These are phyloP conservation scores for Hyperoplus lanceolatus DNA, from an alignment of 2,797 vertebrate species.

Conservation along the genomic window DNA sequence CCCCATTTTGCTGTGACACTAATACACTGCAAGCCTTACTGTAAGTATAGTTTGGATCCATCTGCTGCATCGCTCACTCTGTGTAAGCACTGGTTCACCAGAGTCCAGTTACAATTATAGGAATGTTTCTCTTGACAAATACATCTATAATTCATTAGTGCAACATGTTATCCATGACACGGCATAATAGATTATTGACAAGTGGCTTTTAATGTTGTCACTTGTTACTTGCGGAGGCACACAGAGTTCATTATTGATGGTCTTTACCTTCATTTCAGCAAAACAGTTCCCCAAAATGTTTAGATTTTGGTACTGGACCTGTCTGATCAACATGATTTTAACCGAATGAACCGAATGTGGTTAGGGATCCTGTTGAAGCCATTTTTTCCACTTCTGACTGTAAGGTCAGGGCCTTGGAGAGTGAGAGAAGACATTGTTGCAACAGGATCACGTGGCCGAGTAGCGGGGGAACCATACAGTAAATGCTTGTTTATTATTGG, in stretches of 20 bases:
- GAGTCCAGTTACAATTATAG: slow-evolving; percentile 22
- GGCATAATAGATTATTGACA: slow-evolving; percentile 8
- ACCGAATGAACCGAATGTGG: neutral
- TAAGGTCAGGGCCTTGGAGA: slow-evolving; percentile 23
- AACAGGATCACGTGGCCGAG: slow-evolving; percentile 33
- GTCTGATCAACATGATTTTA: too few relatives aligned
- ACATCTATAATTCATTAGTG: slow-evolving; percentile 38
- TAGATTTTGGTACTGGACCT: neutral
- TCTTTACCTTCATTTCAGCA: neutral
- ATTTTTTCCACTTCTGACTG: slow-evolving; percentile 2
- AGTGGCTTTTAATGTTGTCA: neutral
- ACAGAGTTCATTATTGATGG: neutral
- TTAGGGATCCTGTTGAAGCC: slow-evolving; percentile 6
- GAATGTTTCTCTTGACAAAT: slow-evolving; percentile 14
- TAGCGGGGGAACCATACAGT: slow-evolving; percentile 26
- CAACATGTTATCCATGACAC: slow-evolving; percentile 10
- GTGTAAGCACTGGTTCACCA: neutral
- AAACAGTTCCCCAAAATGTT: neutral
- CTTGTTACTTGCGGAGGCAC: neutral
- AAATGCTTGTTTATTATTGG: slow-evolving; percentile 26
- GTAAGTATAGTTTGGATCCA: slow-evolving; percentile 12
- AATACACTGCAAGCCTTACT: slow-evolving; percentile 36
- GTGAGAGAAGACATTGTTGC: slow-evolving; percentile 55
- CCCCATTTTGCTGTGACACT: slow-evolving; percentile 44
- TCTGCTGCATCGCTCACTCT: slow-evolving; percentile 13